Evolutionary conservation across 2,888 invertebrate species (phyloP).

Genomic region (Cremastinae sp.): DNA sequence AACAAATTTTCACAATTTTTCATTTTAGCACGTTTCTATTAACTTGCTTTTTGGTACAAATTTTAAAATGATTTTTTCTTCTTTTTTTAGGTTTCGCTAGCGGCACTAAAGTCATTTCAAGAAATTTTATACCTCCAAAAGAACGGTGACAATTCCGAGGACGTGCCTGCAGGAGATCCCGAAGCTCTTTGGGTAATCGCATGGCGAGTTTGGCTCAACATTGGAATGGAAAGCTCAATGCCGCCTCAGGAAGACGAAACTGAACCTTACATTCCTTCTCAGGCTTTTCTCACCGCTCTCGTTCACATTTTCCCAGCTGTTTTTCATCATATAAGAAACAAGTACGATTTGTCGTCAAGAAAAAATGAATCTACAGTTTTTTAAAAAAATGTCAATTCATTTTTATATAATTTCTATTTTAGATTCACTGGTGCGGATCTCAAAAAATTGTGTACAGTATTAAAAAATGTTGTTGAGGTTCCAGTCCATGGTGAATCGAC

Average conservation of each 20-base stretch:
- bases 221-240: slow-evolving; percentile 89
- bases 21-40: too few species aligned
- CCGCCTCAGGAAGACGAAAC: slow-evolving; percentile 81
- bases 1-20: not conserved
- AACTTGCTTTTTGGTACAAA: slow-evolving; percentile 20
- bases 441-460: slow-evolving; percentile 88
- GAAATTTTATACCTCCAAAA: slow-evolving; percentile 91
- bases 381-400: not conserved
- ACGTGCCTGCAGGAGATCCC: slow-evolving; percentile 77
- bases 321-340: slow-evolving; percentile 92
- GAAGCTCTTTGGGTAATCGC: slow-evolving; percentile 89
- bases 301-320: slow-evolving; percentile 98
- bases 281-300: slow-evolving; percentile 95
- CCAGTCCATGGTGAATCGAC: slow-evolving; percentile 91
- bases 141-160: slow-evolving; percentile 80
- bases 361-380: too few species aligned
- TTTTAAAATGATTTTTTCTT: not conserved
- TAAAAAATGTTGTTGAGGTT: slow-evolving; percentile 89
- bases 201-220: slow-evolving; percentile 93
- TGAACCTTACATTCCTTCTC: slow-evolving; percentile 92
- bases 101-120: slow-evolving; percentile 97
- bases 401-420: slow-evolving; percentile 44
- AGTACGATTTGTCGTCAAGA: slow-evolving; percentile 80
- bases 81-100: slow-evolving; percentile 87
- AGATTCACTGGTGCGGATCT: slow-evolving; percentile 88